Base-by-base conservation (phyloP, 2,888 invertebrate species). In the Pollenia griseotomentosa region DNA sequence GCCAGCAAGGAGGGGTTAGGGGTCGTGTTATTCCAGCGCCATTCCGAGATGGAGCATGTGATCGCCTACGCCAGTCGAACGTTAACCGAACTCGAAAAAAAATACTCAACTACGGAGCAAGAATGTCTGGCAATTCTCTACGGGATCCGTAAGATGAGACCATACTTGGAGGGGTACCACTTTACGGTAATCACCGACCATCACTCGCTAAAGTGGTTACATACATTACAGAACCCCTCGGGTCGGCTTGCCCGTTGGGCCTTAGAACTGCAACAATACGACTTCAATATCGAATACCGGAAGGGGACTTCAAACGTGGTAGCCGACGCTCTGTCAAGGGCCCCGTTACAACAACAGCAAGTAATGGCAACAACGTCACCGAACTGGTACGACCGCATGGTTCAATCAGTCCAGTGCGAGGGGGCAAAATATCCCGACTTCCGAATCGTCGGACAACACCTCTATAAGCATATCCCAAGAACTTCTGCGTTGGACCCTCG, bases 141-240 rank as follows among this genome's bases (percentile, higher is more conserved):
- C 83, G 87, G 81, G 0, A 82, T 88, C 11, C 33, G 85, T 5
- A 88, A 88, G 19, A 42, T 88, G 63, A 14, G 87, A 14, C 57
- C 66, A 0, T 88, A 83, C 10, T 48, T 82, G 0, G 83, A 87
- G 8, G 82, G 82, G 2, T 87, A 85, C 12, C 33, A 23, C 0
- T 83, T 85, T 12, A 88, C 61, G 0, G 83, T 88, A 0, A 82
- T 88, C 4, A 86, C 88, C 7, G 87, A 89, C 12, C 88, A 89
- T 40, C 59, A 57, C 2, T 80, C 88, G 0, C 44, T 89, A 8
- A 86, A 85, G 5, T 89, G 87, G 88, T n/a, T 89, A 0, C 71
- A 88, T 44, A 61, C 65, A 0, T 46, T 88, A 2, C 66, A 88
- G 5, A 88, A 59, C 16, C 88, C 88, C 0, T 53, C 81, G 0